phyloP scores from a whole-genome alignment of 2,888 invertebrate species.

The Lycia hirtaria region DNA sequence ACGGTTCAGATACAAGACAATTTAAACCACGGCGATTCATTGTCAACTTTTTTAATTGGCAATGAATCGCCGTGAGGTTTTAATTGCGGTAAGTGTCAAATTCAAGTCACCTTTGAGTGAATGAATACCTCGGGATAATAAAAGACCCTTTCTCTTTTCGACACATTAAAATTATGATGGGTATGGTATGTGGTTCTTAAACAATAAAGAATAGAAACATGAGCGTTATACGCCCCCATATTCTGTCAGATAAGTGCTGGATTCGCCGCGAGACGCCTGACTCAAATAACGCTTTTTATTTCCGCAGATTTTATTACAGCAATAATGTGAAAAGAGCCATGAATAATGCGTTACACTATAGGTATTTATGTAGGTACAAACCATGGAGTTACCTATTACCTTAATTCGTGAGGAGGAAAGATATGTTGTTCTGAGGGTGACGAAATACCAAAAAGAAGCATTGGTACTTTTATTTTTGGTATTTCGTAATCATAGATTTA shows the following conservation, averaged over 20 bases:
- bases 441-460: no score
- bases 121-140: no score
- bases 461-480: no score
- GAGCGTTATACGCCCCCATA: slow-evolving; percentile 53
- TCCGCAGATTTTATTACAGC: slow-evolving; percentile 73
- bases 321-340: slow-evolving; percentile 66
- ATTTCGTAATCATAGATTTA: no score
- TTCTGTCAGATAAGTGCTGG: slow-evolving; percentile 55
- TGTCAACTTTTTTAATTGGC: no score
- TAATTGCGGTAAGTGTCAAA: background rate
- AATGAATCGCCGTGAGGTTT: no score
- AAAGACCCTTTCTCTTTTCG: slow-evolving; percentile 26
- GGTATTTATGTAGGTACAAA: slow-evolving; percentile 12
- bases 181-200: slow-evolving; percentile 30
- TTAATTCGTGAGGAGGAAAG: slow-evolving; percentile 2
- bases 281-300: slow-evolving; percentile 76
- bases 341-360: slow-evolving; percentile 55
- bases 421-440: no score
- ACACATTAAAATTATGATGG: slow-evolving; percentile 35
- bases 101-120: no score
- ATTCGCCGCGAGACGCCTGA: slow-evolving; percentile 65
- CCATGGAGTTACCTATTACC: slow-evolving; percentile 11
- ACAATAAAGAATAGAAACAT: slow-evolving; percentile 47
- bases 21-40: no score
- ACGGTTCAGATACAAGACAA: no score